Evolutionary conservation across 1,140 invertebrate genomes (phyloP), one percentile per base, ranked within the genome.

Genomic region (Aphidius gifuensis): DNA sequence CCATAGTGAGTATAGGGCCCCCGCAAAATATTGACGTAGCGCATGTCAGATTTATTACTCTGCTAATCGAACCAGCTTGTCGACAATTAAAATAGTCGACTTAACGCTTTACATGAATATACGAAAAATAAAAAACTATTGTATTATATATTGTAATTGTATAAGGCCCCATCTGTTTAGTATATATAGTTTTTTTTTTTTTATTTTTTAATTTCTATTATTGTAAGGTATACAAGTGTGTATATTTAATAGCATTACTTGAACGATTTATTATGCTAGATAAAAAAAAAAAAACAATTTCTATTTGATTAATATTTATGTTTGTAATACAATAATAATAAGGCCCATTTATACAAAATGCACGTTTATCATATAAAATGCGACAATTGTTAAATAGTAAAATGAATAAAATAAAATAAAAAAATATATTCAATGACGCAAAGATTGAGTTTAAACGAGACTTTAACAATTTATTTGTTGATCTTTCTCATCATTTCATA

Each of bases 21-120:
- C 58, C 42, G 54, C 53, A 55, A 49, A 55, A 64, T 64, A 56
- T 60, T 23, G 49, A 38, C 47, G 40, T 23, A 49, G n/a, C 11
- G 46, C 9, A 40, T 9, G 9, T 23, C 44, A 44, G 48, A 65
- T 65, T 65, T 65, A 65, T 61, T 59, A 58, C 23, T 57, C 46
- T 57, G 58, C 54, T 65, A 65, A 61, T 65, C 64, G 45, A 47
- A 46, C 32, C 43, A 48, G 56, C 44, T 46, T 11, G 47, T 63
- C 42, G 11, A 63, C 56, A 53, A 63, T 58, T 53, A 58, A 58
- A 50, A 49, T 16, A 21, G 42, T 32, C 6, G 53, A 40, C 45
- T 62, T 60, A 60, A 60, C 50, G 59, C 59, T 38, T 60, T 1
- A 45, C 38, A n/a, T 9, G 2, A 54, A 40, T 32, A 6, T 21